Conservation (phyloP, 1,140 invertebrate species). For the Nephila pilipes region DNA sequence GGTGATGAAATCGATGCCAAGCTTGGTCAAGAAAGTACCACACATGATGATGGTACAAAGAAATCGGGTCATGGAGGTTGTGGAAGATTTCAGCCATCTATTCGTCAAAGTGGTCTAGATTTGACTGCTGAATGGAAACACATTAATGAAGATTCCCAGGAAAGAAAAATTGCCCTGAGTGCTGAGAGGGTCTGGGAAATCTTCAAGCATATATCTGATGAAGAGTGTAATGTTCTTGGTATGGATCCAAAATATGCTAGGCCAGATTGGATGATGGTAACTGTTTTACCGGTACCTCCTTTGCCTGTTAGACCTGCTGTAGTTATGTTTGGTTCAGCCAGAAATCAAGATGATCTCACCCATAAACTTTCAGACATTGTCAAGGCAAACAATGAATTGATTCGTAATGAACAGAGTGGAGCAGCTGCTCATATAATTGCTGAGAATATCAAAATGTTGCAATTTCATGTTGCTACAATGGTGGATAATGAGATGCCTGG, state of each 20-base stretch:
- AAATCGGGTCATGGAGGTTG: slow-evolving; percentile 92
- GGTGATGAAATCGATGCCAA: slow-evolving; percentile 96
- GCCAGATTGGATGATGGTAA: slow-evolving; percentile 99
- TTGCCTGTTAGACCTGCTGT: slow-evolving; percentile 96
- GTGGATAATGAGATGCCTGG: slow-evolving; percentile 99
- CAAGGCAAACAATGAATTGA: slow-evolving; percentile 98
- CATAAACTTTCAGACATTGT: slow-evolving; percentile 99
- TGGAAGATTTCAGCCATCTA: slow-evolving; percentile 97
- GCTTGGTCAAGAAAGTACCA: slow-evolving; percentile 73
- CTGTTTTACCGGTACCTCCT: slow-evolving; percentile 98
- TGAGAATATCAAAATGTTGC: slow-evolving; percentile 98
- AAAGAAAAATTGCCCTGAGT: slow-evolving; percentile 94
- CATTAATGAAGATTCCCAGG: slow-evolving; percentile 98
- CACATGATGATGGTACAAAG: slow-evolving; percentile 76
- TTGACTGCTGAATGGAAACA: slow-evolving; percentile 97
- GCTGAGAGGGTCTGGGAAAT: slow-evolving; percentile 98
- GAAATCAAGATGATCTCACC: slow-evolving; percentile 99
- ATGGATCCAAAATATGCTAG: slow-evolving; percentile 88
- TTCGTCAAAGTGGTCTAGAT: slow-evolving; percentile 93
- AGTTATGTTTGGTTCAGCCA: slow-evolving; percentile 99
- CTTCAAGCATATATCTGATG: slow-evolving; percentile 97
- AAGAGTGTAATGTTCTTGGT: slow-evolving; percentile 96
- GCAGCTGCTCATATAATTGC: slow-evolving; percentile 97
- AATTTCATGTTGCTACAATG: slow-evolving; percentile 99
- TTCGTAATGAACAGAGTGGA: slow-evolving; percentile 96